Conservation (phyloP, 2,113 vertebrate genomes). For the Rhabdornis inornatus region DNA sequence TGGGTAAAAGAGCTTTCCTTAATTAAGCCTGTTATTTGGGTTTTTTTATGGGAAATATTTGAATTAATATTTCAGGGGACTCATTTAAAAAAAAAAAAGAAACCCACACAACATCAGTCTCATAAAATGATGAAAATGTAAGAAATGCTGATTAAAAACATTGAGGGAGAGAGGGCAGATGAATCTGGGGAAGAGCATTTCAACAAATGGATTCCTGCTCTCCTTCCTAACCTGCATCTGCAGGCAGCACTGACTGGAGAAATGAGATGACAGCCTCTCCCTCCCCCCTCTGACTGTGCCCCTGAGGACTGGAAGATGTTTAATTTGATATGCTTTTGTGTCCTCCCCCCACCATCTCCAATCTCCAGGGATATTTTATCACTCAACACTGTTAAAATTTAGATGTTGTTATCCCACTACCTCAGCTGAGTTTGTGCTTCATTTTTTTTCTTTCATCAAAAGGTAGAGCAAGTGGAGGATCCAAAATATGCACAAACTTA, state of each 20-base stretch:
- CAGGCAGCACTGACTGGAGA: conserved; percentile 4
- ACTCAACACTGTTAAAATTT: neutral
- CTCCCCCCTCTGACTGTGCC: neutral
- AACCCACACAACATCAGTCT: neutral
- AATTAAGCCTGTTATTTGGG: neutral
- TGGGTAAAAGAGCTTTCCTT: neutral
- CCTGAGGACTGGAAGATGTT: neutral
- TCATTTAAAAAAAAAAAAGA: neutral
- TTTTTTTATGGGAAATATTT: neutral
- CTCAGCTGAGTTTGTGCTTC: neutral
- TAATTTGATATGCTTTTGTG: conserved; percentile 40
- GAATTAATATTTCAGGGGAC: neutral
- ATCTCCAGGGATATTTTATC: conserved; percentile 38
- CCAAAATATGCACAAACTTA: neutral
- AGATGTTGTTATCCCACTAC: neutral
- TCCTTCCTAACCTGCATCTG: neutral
- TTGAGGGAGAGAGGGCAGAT: neutral
- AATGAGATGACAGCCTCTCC: conserved; percentile 23
- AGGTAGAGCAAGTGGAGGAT: neutral
- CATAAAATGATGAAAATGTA: neutral
- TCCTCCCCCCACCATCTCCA: neutral
- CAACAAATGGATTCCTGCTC: neutral
- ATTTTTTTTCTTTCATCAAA: neutral
- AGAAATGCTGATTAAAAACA: neutral
- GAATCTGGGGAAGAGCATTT: neutral